Base-by-base conservation (phyloP, 2,888 invertebrate species). In the Eupithecia pulchellata region DNA sequence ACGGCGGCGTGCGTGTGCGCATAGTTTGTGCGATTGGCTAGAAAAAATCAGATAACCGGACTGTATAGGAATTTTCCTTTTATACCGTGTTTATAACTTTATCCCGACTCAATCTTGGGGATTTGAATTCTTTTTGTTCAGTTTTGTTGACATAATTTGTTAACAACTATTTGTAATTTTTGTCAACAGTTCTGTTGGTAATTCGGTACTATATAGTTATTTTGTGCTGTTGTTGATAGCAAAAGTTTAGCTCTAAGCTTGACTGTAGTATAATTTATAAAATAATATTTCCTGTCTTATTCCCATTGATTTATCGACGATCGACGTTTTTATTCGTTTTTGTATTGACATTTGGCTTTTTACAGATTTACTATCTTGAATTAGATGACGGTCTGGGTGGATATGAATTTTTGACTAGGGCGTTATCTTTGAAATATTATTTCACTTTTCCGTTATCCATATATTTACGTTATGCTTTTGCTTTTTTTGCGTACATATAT, bases 1-100 rank as follows among this genome's bases (percentile, higher is more conserved):
- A 67, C 64, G 30, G 36, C 32, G 32, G 64, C 61, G 61, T 68
- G 63, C 57, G 30, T 55, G 62, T 4, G 68, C 66, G 66, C 64
- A 71, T 67, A 61, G 55, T 42, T 42, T 52, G 62, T 61, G 61
- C 29, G 36, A 58, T 55, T 34, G 55, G 32, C 58, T 60, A 30
- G 47, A 42, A 61, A 61, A 61, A 61, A 61, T 32, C 4, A 2
- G 20, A 32, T 32, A 61, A 60, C 58, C 58, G 58, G 58, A 27
- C 30, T 60, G 58, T 6, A 20, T 30, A 17, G 8, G 32, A 60
- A 60, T 30, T 47, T 47, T n/a, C 42, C 47, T 47, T 47, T 47
- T 47, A 47, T 20, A 47, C n/a, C 11, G 8, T 20, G 20, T 20
- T 20, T 42, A 42, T 42, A n/a, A 8, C 42, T 42, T 42, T 42